Evolutionary conservation across 2,113 vertebrate genomes (phyloP), one percentile per base, ranked within the genome.

Genomic region (Myanophis thanlyinensis): DNA sequence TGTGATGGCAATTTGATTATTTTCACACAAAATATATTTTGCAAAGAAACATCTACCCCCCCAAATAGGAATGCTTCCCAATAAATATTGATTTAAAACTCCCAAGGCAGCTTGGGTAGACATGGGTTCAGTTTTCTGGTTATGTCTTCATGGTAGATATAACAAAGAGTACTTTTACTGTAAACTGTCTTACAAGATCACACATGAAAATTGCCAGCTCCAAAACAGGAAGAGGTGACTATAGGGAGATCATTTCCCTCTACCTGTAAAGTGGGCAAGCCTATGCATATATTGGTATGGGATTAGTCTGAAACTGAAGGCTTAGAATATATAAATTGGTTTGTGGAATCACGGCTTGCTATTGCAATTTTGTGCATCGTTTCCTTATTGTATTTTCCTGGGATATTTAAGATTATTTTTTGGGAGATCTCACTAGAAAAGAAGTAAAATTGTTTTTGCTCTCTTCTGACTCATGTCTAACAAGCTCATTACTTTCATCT

Each of bases 1-100:
- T 25, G 90, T 94, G 54, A 93, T 89, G 53, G 90, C 49, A 40
- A 92, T 90, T 67, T 84, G 92, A 49, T 93, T 91, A 52, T 93
- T 54, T 93, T 44, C 12, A 18, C 15, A 35, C 91, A 67, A 51
- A 0, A 12, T 11, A 8, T 25, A 25, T 27, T 1, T 0, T 35
- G 35, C 1, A 54, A 67, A 23, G 44, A 52, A 54, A 48, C 92
- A 94, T 95, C 46, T 95, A 90, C 44, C 13, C 52, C 92, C 15
- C 44, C 13, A 27, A 73, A 67, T 46, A 18, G 23, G 35, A 27
- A 30, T 22, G 13, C 51, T 35, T 46, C 4, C 0, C 25, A 87
- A 51, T 48, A 51, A 67, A 92, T 88, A 22, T 44, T 54, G 25
- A 46, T 9, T 85, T 54, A 46, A n/a, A 5, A 44, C 35, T 5